Percentiles rank a stretch among this genome's conserved stretches.
Evolutionary conservation across 2,888 invertebrate species (phyloP).

Genomic region (Limnephilus rhombicus): DNA sequence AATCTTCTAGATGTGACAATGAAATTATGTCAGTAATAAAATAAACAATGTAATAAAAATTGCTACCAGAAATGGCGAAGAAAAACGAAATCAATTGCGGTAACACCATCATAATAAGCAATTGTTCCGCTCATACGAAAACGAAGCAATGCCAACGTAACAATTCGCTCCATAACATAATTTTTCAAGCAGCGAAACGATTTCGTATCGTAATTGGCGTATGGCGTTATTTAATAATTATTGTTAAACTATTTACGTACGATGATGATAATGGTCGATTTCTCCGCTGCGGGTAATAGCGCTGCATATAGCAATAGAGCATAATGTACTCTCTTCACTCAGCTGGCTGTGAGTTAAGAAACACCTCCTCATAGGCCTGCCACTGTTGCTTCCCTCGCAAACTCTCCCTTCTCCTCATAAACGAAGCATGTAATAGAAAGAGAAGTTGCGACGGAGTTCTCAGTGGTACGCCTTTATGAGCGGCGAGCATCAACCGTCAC

Average conservation of each 20-base stretch:
- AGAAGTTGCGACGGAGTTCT: neutral
- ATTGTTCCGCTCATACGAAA: slow-evolving; percentile 7
- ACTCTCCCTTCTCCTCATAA: neutral
- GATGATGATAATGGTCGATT: slow-evolving; percentile 20
- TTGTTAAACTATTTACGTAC: slow-evolving; percentile 33
- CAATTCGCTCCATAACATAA: slow-evolving; percentile 9
- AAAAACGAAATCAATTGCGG: slow-evolving; percentile 27
- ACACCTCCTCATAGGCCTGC: neutral
- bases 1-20: neutral
- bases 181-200: slow-evolving; percentile 20
- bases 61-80: neutral
- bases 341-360: neutral
- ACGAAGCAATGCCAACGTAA: neutral
- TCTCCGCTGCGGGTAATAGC: slow-evolving; percentile 27
- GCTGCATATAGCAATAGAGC: neutral
- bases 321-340: neutral
- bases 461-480: neutral
- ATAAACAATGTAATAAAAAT: neutral
- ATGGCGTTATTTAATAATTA: slow-evolving; percentile 45
- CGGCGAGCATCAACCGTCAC: neutral
- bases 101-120: neutral
- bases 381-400: neutral
- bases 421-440: neutral
- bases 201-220: slow-evolving; percentile 43
- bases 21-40: neutral